Percentiles rank a stretch among this genome's conserved stretches.
Evolutionary conservation across 2,113 vertebrate species (phyloP).

Genomic region (Odobenus rosmarus): DNA sequence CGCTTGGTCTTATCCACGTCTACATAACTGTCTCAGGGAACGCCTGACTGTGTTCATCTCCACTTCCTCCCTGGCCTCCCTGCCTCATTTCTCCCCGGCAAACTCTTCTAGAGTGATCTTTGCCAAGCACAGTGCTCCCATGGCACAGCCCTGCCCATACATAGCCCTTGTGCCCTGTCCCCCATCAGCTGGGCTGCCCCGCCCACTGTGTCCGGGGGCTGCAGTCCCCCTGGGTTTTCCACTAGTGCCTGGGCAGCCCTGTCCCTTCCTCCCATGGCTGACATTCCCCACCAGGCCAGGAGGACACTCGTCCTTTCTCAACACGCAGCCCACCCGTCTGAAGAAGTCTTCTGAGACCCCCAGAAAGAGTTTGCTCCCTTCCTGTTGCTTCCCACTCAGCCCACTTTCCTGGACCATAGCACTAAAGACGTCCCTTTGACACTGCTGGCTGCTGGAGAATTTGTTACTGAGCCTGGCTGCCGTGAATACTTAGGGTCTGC

Average conservation of each 20-base stretch:
- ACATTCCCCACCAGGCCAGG: background rate
- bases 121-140: background rate
- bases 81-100: background rate
- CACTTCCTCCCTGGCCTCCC: background rate
- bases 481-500: background rate
- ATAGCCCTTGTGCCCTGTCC: background rate
- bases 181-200: accelerated
- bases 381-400: too few species aligned
- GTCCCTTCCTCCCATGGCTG: background rate
- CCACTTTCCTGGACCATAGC: background rate
- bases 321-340: background rate
- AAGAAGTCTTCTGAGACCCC: background rate
- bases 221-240: accelerated
- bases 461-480: background rate
- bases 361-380: background rate
- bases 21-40: too few species aligned
- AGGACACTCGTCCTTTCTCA: background rate
- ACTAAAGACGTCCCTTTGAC: too few species aligned
- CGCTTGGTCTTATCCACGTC: background rate
- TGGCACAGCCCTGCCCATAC: accelerated
- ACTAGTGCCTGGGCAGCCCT: accelerated
- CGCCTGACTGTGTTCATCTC: background rate
- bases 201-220: accelerated
- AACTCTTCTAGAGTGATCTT: background rate
- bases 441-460: background rate